Conservation (phyloP, 2,113 vertebrate species). For the Grus americana region DNA sequence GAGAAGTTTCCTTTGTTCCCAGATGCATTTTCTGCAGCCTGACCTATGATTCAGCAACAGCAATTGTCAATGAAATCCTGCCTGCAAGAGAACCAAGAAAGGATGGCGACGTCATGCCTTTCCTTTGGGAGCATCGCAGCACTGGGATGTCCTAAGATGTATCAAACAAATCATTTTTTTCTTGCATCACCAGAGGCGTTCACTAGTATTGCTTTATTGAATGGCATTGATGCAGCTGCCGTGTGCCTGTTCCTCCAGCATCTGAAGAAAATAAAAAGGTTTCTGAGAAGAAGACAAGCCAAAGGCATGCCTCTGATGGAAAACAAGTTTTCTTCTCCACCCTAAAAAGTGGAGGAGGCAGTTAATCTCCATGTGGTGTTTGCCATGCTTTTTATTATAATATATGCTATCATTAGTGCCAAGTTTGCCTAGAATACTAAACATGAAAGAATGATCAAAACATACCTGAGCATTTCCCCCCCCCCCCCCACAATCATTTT, state of each 20-base stretch:
- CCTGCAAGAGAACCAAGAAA: not conserved
- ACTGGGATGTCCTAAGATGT: not conserved
- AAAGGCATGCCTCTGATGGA: not conserved
- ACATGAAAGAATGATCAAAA: not conserved
- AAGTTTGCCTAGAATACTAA: not conserved
- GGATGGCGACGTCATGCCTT: not conserved
- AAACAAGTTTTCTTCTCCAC: not conserved
- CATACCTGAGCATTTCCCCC: not conserved
- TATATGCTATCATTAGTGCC: not conserved
- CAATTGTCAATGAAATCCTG: not conserved
- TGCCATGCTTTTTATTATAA: not conserved
- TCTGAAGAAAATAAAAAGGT: not conserved
- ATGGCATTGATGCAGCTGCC: not conserved
- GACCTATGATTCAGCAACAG: not conserved
- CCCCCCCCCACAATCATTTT: not conserved
- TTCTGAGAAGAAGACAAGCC: not conserved
- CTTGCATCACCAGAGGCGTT: rapidly evolving
- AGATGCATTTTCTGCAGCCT: not conserved
- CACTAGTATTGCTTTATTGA: not conserved
- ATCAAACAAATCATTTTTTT: not conserved
- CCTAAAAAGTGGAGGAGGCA: not conserved
- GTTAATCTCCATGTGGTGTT: not conserved
- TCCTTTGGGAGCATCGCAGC: not conserved
- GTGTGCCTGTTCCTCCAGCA: not conserved
- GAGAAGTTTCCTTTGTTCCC: not conserved